Evolutionary conservation across 2,888 invertebrate genomes (phyloP).

Genomic region (Pardosa pseudoannulata): DNA sequence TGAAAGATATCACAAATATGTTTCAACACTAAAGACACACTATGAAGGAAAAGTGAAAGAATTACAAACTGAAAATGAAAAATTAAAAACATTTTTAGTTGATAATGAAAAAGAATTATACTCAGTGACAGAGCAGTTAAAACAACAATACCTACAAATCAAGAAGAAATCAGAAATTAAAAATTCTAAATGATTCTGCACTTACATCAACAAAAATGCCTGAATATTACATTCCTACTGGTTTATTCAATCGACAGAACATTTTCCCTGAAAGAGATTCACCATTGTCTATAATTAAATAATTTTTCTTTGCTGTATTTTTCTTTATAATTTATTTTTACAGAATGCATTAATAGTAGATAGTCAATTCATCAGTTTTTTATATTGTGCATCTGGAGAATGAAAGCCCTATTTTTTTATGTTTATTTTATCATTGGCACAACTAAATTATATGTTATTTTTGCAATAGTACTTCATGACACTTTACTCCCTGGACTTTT

Average conservation of each 20-base stretch:
- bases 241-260: not conserved
- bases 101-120: conserved; percentile 42
- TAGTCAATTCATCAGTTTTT: too few relatives aligned
- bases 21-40: conserved; percentile 7
- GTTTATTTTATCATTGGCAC: too few relatives aligned
- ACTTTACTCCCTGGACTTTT: too few relatives aligned
- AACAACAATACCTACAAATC: not conserved
- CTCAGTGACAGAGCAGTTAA: not conserved
- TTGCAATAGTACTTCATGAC: too few relatives aligned
- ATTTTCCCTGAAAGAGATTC: not conserved
- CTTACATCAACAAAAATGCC: conserved; percentile 24
- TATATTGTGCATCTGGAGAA: too few relatives aligned
- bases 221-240: not conserved
- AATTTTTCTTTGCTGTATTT: too few relatives aligned
- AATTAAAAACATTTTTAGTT: conserved; percentile 13
- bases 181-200: not conserved
- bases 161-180: conserved; percentile 1
- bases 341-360: too few relatives aligned
- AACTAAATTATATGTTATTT: too few relatives aligned
- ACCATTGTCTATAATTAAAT: not conserved
- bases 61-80: conserved; percentile 17
- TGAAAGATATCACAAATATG: conserved; percentile 31
- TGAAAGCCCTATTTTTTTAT: too few relatives aligned
- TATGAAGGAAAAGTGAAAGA: conserved; percentile 9
- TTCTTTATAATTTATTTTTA: too few relatives aligned